phyloP scores from a whole-genome alignment of 1,140 invertebrate species.

The Drosophila lacertosa region DNA sequence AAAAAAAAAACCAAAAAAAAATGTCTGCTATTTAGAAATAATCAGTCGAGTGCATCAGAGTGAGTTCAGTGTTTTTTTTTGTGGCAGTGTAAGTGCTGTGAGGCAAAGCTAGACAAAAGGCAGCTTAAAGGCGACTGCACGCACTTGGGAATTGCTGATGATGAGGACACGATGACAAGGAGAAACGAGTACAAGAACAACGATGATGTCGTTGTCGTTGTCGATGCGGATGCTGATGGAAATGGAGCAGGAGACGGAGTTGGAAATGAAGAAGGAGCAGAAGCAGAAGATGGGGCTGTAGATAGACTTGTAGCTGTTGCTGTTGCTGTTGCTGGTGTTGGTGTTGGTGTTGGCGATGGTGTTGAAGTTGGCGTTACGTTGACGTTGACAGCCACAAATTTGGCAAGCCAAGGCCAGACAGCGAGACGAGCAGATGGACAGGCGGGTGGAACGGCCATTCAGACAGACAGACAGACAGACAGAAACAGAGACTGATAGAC shows the following conservation, averaged over 20 bases:
- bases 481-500: slow-evolving; percentile 3
- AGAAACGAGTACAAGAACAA: slow-evolving; percentile 16
- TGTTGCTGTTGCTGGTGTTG: slow-evolving; percentile 10
- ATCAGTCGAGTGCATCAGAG: too few species aligned
- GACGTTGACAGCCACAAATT: slow-evolving; percentile 72
- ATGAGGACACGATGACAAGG: slow-evolving; percentile 27
- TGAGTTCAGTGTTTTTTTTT: not conserved
- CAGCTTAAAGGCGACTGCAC: slow-evolving; percentile 38
- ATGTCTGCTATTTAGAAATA: too few species aligned
- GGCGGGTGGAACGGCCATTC: not conserved
- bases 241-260: not conserved
- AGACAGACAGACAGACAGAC: slow-evolving; percentile 1
- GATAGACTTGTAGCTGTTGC: slow-evolving; percentile 4
- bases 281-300: slow-evolving; percentile 1
- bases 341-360: slow-evolving; percentile 14
- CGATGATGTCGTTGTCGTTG: slow-evolving; percentile 33
- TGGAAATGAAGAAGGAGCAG: not conserved
- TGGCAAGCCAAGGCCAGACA: slow-evolving; percentile 52
- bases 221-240: slow-evolving; percentile 12
- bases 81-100: slow-evolving; percentile 23
- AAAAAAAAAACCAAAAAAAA: too few species aligned
- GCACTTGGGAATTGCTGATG: slow-evolving; percentile 53
- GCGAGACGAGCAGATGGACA: slow-evolving; percentile 6
- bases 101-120: slow-evolving; percentile 21
- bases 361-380: slow-evolving; percentile 27